These are phyloP conservation scores for Osmerus mordax DNA, from an alignment of 2,113 vertebrate genomes.

Conservation along the genomic window DNA sequence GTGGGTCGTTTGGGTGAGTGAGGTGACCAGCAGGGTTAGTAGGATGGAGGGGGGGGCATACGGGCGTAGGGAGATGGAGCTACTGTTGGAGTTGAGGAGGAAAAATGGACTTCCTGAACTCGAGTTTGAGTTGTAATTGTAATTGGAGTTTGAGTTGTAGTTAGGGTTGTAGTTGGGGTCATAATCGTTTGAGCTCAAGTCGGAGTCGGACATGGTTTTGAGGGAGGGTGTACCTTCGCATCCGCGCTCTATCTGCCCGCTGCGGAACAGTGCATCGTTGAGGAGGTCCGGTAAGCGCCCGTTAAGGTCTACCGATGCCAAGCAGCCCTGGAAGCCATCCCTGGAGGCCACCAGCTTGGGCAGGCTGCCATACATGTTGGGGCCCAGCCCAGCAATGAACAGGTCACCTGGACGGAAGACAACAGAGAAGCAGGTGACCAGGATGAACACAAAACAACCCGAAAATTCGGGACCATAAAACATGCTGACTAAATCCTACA, in stretches of 20 bases:
- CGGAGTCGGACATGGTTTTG: slow-evolving; percentile 48
- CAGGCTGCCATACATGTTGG: slow-evolving; percentile 92
- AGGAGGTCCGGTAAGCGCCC: slow-evolving; percentile 95
- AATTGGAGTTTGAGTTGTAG: slow-evolving; percentile 46
- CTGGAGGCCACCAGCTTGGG: slow-evolving; percentile 95
- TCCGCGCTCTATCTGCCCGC: slow-evolving; percentile 97
- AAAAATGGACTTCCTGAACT: slow-evolving; percentile 63
- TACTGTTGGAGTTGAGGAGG: slow-evolving; percentile 71
- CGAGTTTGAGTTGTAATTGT: slow-evolving; percentile 50
- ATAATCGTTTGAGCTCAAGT: slow-evolving; percentile 36
- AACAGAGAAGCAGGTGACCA: neutral
- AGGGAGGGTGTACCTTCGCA: slow-evolving; percentile 90
- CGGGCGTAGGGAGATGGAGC: slow-evolving; percentile 50
- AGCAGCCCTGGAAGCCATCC: slow-evolving; percentile 95
- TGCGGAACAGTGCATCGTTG: slow-evolving; percentile 89
- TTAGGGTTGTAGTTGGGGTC: slow-evolving; percentile 43
- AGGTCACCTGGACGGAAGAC: slow-evolving; percentile 80
- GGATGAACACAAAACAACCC: too few relatives aligned
- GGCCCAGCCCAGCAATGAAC: slow-evolving; percentile 92
- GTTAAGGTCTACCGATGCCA: slow-evolving; percentile 96
- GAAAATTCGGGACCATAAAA: too few relatives aligned
- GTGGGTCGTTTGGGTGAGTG: slow-evolving; percentile 33
- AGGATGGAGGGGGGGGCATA: slow-evolving; percentile 44
- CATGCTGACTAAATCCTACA: too few relatives aligned
- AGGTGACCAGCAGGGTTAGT: slow-evolving; percentile 53